Conservation (phyloP, 2,888 invertebrate genomes). For the Adelphocoris suturalis region DNA sequence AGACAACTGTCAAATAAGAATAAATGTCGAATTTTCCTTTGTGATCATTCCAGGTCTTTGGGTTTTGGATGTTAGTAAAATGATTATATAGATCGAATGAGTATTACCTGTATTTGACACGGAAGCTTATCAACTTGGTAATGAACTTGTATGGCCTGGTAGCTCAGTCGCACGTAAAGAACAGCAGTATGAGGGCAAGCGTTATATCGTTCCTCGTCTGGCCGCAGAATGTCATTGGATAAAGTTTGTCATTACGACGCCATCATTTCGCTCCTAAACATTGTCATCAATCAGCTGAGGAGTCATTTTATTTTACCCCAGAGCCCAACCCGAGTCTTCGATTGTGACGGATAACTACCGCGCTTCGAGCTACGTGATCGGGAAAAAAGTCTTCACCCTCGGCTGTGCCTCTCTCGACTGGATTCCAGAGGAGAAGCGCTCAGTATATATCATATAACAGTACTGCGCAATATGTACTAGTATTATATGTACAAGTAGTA, state of each 20-base stretch:
- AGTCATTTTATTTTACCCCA: constrained; percentile 41
- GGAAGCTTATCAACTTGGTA: background rate
- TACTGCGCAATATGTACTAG: too few relatives aligned
- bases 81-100: too few relatives aligned
- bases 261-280: constrained; percentile 22
- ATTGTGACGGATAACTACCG: constrained; percentile 29
- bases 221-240: constrained; percentile 56
- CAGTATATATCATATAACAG: background rate
- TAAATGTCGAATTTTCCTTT: too few relatives aligned
- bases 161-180: background rate
- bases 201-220: background rate
- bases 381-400: background rate
- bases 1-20: too few relatives aligned
- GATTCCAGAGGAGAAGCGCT: background rate
- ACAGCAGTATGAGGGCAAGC: background rate
- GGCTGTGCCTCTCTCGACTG: background rate
- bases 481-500: too few relatives aligned
- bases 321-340: constrained; percentile 7
- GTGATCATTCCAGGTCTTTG: too few relatives aligned
- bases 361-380: constrained; percentile 5
- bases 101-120: too few relatives aligned
- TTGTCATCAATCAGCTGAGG: constrained; percentile 50
- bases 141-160: background rate
- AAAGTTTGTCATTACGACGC: constrained; percentile 51
- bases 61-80: too few relatives aligned